A percentile compares a stretch with the other conserved stretches of the same genome.
Evolutionary conservation across 2,888 invertebrate species (phyloP).

Genomic region (Himalopsyche japonica): DNA sequence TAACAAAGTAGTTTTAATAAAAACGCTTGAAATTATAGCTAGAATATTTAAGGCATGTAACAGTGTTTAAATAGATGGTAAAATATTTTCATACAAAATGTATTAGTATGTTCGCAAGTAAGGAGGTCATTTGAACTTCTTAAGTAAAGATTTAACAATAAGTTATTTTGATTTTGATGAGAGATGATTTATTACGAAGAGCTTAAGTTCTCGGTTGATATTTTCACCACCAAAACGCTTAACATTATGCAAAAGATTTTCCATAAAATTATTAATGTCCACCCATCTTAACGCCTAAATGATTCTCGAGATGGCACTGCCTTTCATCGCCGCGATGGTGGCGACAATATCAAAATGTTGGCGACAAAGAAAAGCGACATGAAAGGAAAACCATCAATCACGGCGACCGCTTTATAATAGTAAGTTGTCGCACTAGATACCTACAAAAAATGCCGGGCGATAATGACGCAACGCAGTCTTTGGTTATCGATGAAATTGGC

Average conservation of each 20-base stretch:
- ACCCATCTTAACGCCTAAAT: constrained; percentile 7
- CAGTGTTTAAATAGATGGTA: no score
- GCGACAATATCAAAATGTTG: constrained; percentile 9
- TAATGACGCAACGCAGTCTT: constrained; percentile 13
- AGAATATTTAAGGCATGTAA: no score
- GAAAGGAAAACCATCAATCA: constrained; percentile 35
- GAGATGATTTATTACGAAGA: no score
- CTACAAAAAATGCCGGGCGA: constrained; percentile 4
- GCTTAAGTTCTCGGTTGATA: no score
- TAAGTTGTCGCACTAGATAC: constrained; percentile 16
- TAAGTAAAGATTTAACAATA: no score
- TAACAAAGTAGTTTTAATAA: no score
- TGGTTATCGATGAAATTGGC: background rate
- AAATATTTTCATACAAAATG: no score
- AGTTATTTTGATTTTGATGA: no score
- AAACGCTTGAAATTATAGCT: no score
- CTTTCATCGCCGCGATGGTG: background rate
- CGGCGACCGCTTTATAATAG: constrained; percentile 1
- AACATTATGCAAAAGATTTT: background rate
- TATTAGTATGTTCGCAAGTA: no score
- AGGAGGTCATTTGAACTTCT: no score
- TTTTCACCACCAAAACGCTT: background rate
- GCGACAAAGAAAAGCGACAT: constrained; percentile 18
- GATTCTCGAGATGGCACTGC: background rate
- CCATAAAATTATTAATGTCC: background rate